A percentile compares a stretch with the other conserved stretches of the same genome.
Evolutionary conservation across 2,888 invertebrate species (phyloP).

Genomic region (Parochlus steinenii): DNA sequence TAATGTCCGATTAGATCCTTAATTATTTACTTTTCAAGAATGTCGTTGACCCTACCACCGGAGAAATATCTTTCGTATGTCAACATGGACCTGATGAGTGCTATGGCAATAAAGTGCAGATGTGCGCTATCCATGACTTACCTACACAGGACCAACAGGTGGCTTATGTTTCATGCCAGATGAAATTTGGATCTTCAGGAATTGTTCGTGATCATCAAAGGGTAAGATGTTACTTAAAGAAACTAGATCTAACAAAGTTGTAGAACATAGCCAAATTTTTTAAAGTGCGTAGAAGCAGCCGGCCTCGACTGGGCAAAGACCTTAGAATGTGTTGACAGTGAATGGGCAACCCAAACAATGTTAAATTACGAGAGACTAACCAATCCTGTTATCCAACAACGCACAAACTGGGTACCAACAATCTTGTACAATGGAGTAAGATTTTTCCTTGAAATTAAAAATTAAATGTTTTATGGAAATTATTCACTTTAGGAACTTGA

Average conservation of each 20-base stretch:
- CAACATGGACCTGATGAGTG: constrained; percentile 48
- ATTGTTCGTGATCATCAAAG: constrained; percentile 23
- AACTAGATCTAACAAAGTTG: too few relatives aligned
- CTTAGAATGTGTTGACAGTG: constrained; percentile 27
- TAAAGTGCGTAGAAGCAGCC: constrained; percentile 29
- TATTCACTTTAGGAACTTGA: too few relatives aligned
- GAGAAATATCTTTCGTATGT: constrained; percentile 34
- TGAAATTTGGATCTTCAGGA: constrained; percentile 30
- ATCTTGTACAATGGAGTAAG: constrained; percentile 35
- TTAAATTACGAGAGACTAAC: constrained; percentile 33
- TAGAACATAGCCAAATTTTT: constrained; percentile 10
- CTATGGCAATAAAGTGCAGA: constrained; percentile 42
- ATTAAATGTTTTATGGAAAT: too few relatives aligned
- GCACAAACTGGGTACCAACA: constrained; percentile 32
- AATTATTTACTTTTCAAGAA: neutral
- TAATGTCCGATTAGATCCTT: neutral
- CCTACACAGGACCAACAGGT: constrained; percentile 26
- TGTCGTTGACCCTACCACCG: constrained; percentile 18
- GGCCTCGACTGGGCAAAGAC: constrained; percentile 27
- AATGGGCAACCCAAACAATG: constrained; percentile 30
- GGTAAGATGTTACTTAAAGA: constrained; percentile 15
- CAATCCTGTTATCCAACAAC: constrained; percentile 11
- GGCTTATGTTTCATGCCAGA: constrained; percentile 38
- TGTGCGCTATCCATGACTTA: constrained; percentile 35
- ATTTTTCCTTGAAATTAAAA: too few relatives aligned